phyloP scores from a whole-genome alignment of 2,113 vertebrate genomes.

The Charina bottae region DNA sequence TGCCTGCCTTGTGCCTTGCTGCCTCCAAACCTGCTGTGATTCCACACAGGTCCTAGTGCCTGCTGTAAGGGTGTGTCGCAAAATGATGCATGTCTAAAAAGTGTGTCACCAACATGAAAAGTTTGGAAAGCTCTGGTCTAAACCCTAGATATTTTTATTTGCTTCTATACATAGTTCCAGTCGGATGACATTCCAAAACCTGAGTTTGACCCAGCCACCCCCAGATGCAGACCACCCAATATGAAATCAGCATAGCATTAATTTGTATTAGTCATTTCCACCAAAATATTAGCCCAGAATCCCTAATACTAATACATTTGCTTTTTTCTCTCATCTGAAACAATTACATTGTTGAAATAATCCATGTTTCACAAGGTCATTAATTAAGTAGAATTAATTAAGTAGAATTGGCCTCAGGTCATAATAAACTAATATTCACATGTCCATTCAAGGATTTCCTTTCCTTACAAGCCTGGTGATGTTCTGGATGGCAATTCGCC shows the following conservation, averaged over 20 bases:
- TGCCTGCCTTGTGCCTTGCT: no score
- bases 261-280: not conserved
- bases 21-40: no score
- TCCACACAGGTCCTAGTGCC: no score
- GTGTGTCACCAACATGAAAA: no score
- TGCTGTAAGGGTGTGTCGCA: no score
- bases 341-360: not conserved
- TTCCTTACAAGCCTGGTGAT: not conserved
- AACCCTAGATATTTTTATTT: not conserved
- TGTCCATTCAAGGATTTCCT: not conserved
- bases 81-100: no score
- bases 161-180: not conserved
- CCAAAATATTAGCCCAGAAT: not conserved
- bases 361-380: not conserved
- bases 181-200: not conserved
- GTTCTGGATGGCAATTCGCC: not conserved
- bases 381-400: not conserved
- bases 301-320: constrained; percentile 2
- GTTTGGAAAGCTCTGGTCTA: no score
- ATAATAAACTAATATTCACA: not conserved
- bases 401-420: not conserved
- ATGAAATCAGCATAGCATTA: not conserved
- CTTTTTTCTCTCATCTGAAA: not conserved
- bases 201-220: not conserved
- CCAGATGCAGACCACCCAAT: not conserved